Base-by-base conservation (phyloP, 2,113 vertebrate species). In the Pleuronectes platessa region DNA sequence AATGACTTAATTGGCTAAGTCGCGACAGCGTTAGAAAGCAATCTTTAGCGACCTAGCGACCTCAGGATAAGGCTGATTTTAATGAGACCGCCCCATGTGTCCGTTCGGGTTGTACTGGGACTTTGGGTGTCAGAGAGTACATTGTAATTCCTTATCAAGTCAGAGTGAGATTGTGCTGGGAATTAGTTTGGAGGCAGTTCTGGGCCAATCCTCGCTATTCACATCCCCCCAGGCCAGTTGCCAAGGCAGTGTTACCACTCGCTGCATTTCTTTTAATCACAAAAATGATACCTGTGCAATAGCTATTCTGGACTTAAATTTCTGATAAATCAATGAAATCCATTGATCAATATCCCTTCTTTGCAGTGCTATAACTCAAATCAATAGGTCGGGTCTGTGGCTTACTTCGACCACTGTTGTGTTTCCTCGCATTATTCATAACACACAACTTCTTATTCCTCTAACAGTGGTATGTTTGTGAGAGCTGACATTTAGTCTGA, bases 1-100 rank as follows among this genome's bases (percentile, higher is more conserved):
- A 58, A 77, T 7, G 14, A 75, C 78, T 63, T 79, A 71, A 80
- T 68, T 31, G 63, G 72, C 18, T 53, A 20, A 82, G 80, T 59
- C 78, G 26, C 59, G 61, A 63, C 60, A 3, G 59, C 47, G 47
- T 40, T 60, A 47, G 56, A 62, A 54, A 54, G 60, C 20, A 55
- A 64, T 81, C 63, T 68, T 72, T 59, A 35, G 56, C 0, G 4
- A 82, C 60, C 51, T 68, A 66, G 86, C 68, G 81, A 69, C 54
- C 24, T 37, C 11, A 1, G 35, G 58, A 71, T 61, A 2, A 45
- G 59, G 66, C 20, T 4, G 74, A 40, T 70, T 73, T 76, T 79
- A 81, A 80, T 68, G 61, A 78, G 31, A 61, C 69, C 10, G 47
- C 58, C 31, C n/a, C 17, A 37, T 27, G 76, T 31, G 66, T 74